Conservation (phyloP, 1,140 invertebrate species). For the Paraescarpia echinospica region DNA sequence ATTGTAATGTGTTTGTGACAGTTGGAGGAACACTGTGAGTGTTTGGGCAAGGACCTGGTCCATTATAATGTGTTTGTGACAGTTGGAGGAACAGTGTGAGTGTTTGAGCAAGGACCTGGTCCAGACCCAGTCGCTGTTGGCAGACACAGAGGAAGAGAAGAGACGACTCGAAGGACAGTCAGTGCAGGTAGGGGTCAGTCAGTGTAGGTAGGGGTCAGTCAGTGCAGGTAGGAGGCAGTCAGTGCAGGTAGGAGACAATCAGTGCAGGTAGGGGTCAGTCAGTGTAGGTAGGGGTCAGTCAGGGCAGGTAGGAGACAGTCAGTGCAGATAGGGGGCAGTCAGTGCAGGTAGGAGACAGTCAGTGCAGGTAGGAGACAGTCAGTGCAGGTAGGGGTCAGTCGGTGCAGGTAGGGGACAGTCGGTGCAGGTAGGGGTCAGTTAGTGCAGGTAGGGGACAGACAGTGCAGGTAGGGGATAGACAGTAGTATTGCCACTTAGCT, state of each 20-base stretch:
- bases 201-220: too few species aligned
- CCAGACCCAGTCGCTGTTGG: conserved; percentile 70
- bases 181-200: conserved; percentile 61
- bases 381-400: conserved; percentile 61
- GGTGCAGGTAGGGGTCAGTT: too few species aligned
- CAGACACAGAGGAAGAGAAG: conserved; percentile 82
- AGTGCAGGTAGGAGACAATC: too few species aligned
- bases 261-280: conserved; percentile 20
- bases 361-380: conserved; percentile 68
- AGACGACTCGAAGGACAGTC: conserved; percentile 77
- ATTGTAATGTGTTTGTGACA: too few species aligned
- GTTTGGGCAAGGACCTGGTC: conserved; percentile 77
- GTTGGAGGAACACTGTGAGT: conserved; percentile 77
- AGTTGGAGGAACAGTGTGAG: conserved; percentile 77
- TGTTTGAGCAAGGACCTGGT: conserved; percentile 78
- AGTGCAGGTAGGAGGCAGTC: too few species aligned
- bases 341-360: too few species aligned
- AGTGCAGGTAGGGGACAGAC: too few species aligned
- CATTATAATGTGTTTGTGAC: conserved; percentile 14
- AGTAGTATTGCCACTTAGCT: too few species aligned
- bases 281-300: too few species aligned
- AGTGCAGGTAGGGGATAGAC: too few species aligned
- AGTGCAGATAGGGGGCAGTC: too few species aligned
- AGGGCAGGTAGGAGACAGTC: not conserved
- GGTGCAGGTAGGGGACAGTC: too few species aligned